A percentile compares a stretch with the other conserved stretches of the same genome.
Conservation (phyloP, 1,140 invertebrate species). For the Mycetomoellerius zeteki region DNA sequence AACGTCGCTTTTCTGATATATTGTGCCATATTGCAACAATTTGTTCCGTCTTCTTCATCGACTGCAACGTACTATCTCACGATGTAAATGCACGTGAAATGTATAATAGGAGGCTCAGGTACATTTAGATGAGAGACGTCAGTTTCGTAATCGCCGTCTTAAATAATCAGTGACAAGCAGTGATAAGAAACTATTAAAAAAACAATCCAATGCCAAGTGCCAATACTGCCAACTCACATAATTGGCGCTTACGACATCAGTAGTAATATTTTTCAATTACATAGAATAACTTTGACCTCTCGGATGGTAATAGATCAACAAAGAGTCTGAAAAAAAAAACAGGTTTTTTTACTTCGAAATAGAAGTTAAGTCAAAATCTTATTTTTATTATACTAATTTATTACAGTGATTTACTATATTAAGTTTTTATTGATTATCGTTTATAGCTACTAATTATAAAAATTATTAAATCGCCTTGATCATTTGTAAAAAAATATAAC, state of each 20-base stretch:
- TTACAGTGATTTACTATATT: too few species aligned
- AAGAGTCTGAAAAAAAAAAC: too few species aligned
- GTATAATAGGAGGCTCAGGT: not conserved
- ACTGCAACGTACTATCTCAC: not conserved
- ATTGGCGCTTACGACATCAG: not conserved
- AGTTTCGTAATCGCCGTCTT: too few species aligned
- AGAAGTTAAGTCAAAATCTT: too few species aligned
- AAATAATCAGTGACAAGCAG: not conserved
- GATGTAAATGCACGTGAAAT: not conserved
- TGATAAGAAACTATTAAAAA: too few species aligned
- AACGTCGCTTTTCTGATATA: conserved; percentile 82
- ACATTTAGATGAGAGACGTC: too few species aligned
- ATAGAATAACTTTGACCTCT: not conserved
- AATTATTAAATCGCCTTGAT: too few species aligned
- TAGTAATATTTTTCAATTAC: not conserved
- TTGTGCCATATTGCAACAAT: conserved; percentile 34
- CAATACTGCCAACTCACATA: not conserved
- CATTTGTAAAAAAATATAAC: too few species aligned
- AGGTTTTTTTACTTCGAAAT: too few species aligned
- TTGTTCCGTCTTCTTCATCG: not conserved
- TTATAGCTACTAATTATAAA: too few species aligned
- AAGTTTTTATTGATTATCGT: too few species aligned
- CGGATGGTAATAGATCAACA: not conserved
- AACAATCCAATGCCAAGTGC: not conserved
- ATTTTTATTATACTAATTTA: too few species aligned